Evolutionary conservation across 2,113 vertebrate genomes (phyloP).

Genomic region (Callopanchax toddi): DNA sequence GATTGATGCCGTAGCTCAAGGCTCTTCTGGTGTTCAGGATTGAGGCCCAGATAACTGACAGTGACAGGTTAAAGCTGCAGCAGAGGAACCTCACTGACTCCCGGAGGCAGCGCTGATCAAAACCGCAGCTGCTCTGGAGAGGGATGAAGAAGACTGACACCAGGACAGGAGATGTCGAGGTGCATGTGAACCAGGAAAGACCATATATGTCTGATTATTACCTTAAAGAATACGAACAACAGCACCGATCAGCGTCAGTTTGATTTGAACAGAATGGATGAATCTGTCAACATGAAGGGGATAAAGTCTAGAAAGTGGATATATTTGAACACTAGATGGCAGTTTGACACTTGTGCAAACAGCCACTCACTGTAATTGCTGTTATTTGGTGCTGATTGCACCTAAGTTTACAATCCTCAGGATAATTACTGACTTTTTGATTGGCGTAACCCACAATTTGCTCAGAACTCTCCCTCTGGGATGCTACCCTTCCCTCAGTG

Average conservation of each 20-base stretch:
- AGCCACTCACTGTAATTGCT: conserved; percentile 33
- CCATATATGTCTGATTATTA: conserved; percentile 13
- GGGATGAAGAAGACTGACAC: conserved; percentile 8
- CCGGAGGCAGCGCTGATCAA: conserved; percentile 44
- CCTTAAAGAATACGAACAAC: not conserved
- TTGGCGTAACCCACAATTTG: conserved; percentile 36
- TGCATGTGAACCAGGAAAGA: conserved; percentile 6
- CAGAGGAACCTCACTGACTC: conserved; percentile 58
- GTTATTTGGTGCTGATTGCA: conserved; percentile 47
- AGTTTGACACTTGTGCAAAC: conserved; percentile 38
- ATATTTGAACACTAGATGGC: conserved; percentile 58
- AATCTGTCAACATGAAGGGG: not conserved
- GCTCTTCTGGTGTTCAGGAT: conserved; percentile 37
- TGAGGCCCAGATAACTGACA: conserved; percentile 46
- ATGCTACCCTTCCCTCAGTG: conserved; percentile 18
- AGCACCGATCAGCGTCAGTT: conserved; percentile 11
- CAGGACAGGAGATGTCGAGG: conserved; percentile 7
- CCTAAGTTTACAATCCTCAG: conserved; percentile 16
- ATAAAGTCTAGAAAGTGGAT: no score
- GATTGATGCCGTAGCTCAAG: conserved; percentile 26
- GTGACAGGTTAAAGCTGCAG: conserved; percentile 45
- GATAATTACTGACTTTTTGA: conserved; percentile 33
- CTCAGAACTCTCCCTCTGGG: conserved; percentile 14
- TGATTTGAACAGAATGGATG: not conserved
- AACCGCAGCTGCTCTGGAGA: conserved; percentile 19